Percentiles rank a stretch among this genome's conserved stretches.
These are phyloP conservation scores for Cydia strobilella DNA, from an alignment of 1,140 invertebrate species.

Conservation along the genomic window DNA sequence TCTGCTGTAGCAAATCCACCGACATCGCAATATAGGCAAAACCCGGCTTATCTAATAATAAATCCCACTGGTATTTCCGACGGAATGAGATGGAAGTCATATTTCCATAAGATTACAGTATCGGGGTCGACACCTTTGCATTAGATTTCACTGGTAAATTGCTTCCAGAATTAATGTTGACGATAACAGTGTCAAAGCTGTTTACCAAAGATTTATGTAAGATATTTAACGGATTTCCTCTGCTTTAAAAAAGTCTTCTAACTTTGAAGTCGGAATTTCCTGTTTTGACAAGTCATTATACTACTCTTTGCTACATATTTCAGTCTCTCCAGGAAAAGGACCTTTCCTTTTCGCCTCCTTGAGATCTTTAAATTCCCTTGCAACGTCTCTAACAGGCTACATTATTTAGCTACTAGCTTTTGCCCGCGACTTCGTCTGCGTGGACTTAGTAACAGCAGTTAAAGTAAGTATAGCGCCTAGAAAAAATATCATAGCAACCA, in stretches of 20 bases:
- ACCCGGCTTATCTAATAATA: slow-evolving; percentile 28
- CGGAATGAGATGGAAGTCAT: slow-evolving; percentile 17
- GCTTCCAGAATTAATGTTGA: slow-evolving; percentile 1
- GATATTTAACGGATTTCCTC: not conserved
- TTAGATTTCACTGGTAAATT: slow-evolving; percentile 22
- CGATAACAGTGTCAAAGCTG: slow-evolving; percentile 2
- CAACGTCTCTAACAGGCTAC: not conserved
- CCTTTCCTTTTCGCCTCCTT: no score
- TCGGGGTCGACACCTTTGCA: slow-evolving; percentile 6
- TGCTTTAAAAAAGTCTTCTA: not conserved
- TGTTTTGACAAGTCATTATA: no score
- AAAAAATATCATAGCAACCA: no score
- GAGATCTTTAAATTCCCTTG: no score
- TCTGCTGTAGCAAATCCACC: not conserved
- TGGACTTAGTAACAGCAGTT: no score
- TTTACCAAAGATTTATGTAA: not conserved
- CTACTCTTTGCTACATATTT: no score
- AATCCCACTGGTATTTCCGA: slow-evolving; percentile 16
- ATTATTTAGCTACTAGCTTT: no score
- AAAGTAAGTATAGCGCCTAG: no score
- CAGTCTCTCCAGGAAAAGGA: no score
- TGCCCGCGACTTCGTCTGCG: no score
- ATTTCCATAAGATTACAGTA: slow-evolving; percentile 11
- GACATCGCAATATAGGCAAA: not conserved
- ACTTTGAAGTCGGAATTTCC: not conserved